These are phyloP conservation scores for Zosterops pallidus DNA, from an alignment of 2,113 vertebrate species.

Conservation along the genomic window DNA sequence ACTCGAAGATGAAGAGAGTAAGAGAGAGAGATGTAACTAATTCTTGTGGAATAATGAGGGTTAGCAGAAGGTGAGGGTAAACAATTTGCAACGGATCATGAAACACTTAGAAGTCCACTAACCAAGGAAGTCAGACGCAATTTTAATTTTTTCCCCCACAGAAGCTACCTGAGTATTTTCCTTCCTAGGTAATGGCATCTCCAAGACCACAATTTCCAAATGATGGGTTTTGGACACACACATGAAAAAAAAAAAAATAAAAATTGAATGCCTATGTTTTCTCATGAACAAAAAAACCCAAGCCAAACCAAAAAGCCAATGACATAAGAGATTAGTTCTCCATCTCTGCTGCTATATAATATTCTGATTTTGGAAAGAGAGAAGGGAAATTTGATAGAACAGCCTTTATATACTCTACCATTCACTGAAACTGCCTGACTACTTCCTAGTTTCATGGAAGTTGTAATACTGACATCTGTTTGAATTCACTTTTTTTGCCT, in stretches of 20 bases:
- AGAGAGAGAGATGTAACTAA: neutral
- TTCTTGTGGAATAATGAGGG: neutral
- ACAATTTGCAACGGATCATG: neutral
- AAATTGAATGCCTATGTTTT: neutral
- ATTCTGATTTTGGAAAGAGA: neutral
- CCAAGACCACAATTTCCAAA: neutral
- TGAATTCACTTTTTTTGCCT: neutral
- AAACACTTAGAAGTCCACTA: neutral
- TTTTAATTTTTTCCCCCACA: neutral
- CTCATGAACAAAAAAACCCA: rapidly evolving
- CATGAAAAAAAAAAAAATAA: neutral
- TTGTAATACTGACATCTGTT: neutral
- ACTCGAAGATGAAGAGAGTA: neutral
- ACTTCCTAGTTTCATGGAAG: neutral
- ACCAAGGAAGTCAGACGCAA: neutral
- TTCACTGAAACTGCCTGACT: neutral
- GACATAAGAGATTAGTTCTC: neutral
- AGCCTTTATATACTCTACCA: neutral
- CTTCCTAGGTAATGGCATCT: neutral
- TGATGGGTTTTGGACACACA: rapidly evolving
- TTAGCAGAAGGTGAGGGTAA: neutral
- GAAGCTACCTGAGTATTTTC: neutral
- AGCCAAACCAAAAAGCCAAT: neutral
- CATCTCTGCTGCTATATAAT: neutral
- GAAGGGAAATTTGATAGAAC: neutral